Evolutionary conservation across 1,140 invertebrate genomes (phyloP), one percentile per base, ranked within the genome.

Genomic region (Eumaeus atala): DNA sequence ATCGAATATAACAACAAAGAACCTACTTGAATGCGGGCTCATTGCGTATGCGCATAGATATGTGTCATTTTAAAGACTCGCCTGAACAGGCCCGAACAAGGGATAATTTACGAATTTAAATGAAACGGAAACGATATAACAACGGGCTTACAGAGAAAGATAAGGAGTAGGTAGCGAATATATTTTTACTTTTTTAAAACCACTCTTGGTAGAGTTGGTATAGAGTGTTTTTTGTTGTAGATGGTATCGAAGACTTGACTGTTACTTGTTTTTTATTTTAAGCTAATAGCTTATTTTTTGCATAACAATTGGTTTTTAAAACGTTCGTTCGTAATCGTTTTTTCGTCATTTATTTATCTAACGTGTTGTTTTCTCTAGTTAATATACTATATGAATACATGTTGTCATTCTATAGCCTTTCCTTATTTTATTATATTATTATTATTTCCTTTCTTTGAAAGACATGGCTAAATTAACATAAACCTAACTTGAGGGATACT

Each of bases 1-100:
- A n/a, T 17, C 14, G 60, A 59, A 58, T 61, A 12, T 64, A 56
- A 61, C 42, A 48, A 38, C 48, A 10, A 58, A 40, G 56, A 50
- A 52, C 57, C 33, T 42, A 28, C 21, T 51, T 58, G 52, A 62
- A 84, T 84, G 71, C 69, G 82, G 79, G 77, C 54, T 82, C 66
- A 76, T 83, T 77, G 73, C 68, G 67, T 74, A 82, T 83, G 82
- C 79, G 77, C 79, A 81, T 83, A 66, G 66, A 67, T 81, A 82
- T 68, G 33, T 52, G 64, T 70, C 74, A 79, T 77, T 79, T 28
- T 79, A 62, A 77, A 76, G 72, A 71, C 69, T 65, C 70, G 77
- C 74, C 62, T 78, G 65, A 81, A 74, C 66, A 72, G 68, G 47
- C 67, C 59, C 48, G 67, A 77, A 84, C 73, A 78, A 74, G 72